These are phyloP conservation scores for Callithrix jacchus DNA, from an alignment of 2,113 vertebrate species.

Conservation along the genomic window DNA sequence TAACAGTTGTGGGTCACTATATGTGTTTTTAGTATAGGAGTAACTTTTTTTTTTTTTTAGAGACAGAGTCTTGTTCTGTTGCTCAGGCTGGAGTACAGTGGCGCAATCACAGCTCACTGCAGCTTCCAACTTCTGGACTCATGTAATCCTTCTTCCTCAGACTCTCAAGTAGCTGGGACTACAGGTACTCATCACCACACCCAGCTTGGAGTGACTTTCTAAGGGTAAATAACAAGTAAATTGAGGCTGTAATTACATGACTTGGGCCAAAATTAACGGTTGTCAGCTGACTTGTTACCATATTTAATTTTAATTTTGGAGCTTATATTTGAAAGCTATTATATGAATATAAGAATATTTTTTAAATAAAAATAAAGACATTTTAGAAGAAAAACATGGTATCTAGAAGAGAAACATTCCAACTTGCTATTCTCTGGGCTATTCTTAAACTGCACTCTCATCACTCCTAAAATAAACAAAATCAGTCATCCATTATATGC, in stretches of 20 bases:
- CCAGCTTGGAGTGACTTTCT: background rate
- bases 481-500: conserved; percentile 1
- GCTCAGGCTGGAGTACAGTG: too few species aligned
- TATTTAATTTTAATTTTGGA: conserved; percentile 9
- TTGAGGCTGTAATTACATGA: background rate
- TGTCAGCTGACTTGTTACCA: background rate
- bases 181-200: too few species aligned
- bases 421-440: background rate
- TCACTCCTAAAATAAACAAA: conserved; percentile 40
- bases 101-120: too few species aligned
- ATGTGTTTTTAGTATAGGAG: background rate
- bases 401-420: background rate
- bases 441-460: background rate
- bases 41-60: background rate
- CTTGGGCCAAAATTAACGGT: background rate
- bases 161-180: too few species aligned
- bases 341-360: background rate
- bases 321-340: conserved; percentile 19
- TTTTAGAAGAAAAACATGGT: conserved; percentile 37
- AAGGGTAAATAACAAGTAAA: background rate
- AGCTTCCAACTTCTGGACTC: too few species aligned
- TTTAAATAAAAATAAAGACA: background rate
- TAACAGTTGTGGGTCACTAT: background rate
- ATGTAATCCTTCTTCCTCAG: too few species aligned
- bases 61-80: too few species aligned